Evolutionary conservation across 2,113 vertebrate species (phyloP).

Genomic region (Urocolius indicus): DNA sequence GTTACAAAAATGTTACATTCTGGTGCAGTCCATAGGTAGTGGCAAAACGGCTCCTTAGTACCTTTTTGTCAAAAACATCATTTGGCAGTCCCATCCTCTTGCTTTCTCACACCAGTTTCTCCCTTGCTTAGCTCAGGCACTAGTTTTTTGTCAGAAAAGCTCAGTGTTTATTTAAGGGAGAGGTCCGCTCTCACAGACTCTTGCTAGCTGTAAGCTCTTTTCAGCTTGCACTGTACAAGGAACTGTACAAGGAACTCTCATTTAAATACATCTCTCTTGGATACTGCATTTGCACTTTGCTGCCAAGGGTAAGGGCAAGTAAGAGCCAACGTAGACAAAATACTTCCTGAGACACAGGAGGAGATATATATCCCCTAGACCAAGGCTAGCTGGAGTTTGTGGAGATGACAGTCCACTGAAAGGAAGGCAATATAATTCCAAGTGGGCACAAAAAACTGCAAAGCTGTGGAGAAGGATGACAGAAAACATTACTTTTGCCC

Average conservation of each 20-base stretch:
- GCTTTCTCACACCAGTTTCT: background rate
- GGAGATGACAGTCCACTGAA: background rate
- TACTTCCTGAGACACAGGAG: background rate
- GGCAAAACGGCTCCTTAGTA: background rate
- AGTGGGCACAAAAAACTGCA: background rate
- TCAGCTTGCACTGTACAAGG: background rate
- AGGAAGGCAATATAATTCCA: background rate
- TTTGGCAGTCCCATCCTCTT: background rate
- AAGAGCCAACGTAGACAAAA: background rate
- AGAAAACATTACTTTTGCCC: background rate
- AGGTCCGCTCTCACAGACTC: background rate
- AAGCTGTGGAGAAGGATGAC: background rate
- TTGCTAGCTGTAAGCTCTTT: background rate
- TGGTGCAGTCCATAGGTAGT: background rate
- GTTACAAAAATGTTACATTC: background rate
- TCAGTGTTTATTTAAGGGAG: background rate
- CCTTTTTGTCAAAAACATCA: background rate
- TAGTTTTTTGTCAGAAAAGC: background rate
- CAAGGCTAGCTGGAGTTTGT: background rate
- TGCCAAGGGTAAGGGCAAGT: background rate
- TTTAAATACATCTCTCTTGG: background rate
- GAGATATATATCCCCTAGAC: too few species aligned
- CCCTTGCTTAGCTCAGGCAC: background rate
- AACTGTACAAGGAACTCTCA: background rate
- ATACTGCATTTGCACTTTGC: background rate